Evolutionary conservation across 2,797 vertebrate genomes (phyloP).

Genomic region (Chrosomus eos): DNA sequence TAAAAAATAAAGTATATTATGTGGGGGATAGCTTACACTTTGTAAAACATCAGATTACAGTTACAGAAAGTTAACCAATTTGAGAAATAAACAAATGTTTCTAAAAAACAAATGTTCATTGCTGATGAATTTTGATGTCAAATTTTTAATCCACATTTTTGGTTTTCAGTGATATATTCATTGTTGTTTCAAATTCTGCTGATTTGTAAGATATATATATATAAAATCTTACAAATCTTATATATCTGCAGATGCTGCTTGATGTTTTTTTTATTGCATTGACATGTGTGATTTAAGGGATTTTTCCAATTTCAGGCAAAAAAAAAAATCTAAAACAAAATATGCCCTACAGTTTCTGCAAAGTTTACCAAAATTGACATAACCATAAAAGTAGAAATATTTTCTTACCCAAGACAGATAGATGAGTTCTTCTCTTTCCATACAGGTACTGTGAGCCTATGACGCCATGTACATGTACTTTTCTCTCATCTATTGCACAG

Average conservation of each 20-base stretch:
- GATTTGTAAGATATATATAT: neutral
- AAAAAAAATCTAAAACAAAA: neutral
- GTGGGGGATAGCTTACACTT: too few species aligned
- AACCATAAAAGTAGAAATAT: neutral
- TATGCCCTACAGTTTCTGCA: neutral
- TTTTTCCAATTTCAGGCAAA: neutral
- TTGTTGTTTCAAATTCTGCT: neutral
- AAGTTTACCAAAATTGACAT: neutral
- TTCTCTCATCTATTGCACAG: conserved; percentile 23
- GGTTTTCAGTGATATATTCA: neutral
- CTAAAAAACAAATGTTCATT: neutral
- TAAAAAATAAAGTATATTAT: neutral
- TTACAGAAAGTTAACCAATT: too few species aligned
- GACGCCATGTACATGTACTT: neutral
- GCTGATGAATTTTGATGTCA: neutral
- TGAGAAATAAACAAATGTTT: neutral
- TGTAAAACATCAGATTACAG: neutral
- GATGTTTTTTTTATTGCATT: neutral
- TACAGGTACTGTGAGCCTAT: neutral
- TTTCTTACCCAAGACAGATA: conserved; percentile 39
- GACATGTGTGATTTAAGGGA: neutral
- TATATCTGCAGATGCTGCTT: neutral
- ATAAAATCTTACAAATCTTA: too few species aligned
- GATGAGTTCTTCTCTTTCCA: neutral
- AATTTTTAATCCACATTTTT: neutral